Conservation (phyloP, 2,888 invertebrate species). For the Apocheima hispidaria region DNA sequence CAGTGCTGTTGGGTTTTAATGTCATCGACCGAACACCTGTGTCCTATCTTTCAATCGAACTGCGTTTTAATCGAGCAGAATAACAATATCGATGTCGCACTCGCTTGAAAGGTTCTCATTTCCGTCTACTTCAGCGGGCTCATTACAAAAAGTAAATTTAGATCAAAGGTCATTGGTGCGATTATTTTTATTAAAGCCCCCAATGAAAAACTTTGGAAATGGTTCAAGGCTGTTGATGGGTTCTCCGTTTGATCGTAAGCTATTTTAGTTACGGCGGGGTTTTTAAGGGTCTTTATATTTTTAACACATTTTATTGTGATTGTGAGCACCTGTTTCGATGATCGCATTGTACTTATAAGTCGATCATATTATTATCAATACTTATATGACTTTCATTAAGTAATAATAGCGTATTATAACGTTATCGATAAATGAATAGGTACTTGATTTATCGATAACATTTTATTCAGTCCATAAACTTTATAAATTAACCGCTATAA, state of each 20-base stretch:
- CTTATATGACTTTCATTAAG: not conserved
- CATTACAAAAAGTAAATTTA: slow-evolving; percentile 18
- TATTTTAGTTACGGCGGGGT: not conserved
- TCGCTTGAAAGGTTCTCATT: slow-evolving; percentile 6
- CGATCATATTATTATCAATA: not conserved
- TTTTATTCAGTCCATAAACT: slow-evolving; percentile 7
- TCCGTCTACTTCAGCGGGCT: slow-evolving; percentile 1
- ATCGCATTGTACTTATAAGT: no score
- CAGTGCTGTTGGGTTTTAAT: slow-evolving; percentile 25
- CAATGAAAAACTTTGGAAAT: slow-evolving; percentile 10
- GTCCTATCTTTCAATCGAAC: slow-evolving; percentile 30
- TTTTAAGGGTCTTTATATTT: not conserved
- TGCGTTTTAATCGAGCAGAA: slow-evolving; percentile 26
- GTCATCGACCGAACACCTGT: slow-evolving; percentile 40
- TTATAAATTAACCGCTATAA: slow-evolving; percentile 1
- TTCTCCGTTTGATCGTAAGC: not conserved
- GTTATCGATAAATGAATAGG: slow-evolving; percentile 19
- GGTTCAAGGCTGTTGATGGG: slow-evolving; percentile 8
- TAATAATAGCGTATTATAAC: not conserved
- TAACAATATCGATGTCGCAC: slow-evolving; percentile 23
- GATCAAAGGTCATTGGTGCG: slow-evolving; percentile 12
- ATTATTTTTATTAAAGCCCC: slow-evolving; percentile 12
- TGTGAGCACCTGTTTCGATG: no score
- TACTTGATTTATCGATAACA: slow-evolving; percentile 5
- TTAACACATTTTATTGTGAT: no score